These are phyloP conservation scores for Eucriotettix oculatus DNA, from an alignment of 2,888 invertebrate genomes.

Conservation along the genomic window DNA sequence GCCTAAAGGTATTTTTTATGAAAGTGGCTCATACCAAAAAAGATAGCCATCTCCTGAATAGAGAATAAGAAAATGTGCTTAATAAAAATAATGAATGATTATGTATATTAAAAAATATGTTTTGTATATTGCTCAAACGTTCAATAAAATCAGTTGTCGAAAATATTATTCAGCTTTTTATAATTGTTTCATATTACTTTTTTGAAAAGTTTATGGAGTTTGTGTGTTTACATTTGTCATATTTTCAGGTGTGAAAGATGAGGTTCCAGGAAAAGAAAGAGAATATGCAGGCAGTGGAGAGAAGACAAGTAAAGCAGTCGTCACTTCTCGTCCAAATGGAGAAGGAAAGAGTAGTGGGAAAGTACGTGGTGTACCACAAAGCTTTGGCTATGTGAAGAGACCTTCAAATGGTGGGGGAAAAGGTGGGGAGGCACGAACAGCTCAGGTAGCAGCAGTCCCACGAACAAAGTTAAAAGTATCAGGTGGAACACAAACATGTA, in stretches of 20 bases:
- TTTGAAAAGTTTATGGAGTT: no score
- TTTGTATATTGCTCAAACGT: no score
- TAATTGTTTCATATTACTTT: no score
- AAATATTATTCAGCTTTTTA: no score
- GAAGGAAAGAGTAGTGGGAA: conserved; percentile 32
- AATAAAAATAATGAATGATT: no score
- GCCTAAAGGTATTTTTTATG: no score
- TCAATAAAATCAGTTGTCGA: no score
- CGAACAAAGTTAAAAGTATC: conserved; percentile 69
- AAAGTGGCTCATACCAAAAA: no score
- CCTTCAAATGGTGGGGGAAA: conserved; percentile 24
- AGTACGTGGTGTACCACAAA: conserved; percentile 56
- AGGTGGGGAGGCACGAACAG: conserved; percentile 38
- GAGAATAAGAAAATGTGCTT: no score
- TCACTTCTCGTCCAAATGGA: conserved; percentile 8
- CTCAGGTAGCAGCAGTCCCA: conserved; percentile 72
- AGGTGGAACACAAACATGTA: conserved; percentile 78
- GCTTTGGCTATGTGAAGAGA: conserved; percentile 71
- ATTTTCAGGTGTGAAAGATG: conserved; percentile 15
- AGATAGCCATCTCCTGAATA: no score
- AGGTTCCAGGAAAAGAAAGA: conserved; percentile 15
- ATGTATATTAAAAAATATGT: no score
- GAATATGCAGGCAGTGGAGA: conserved; percentile 8
- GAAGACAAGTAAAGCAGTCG: conserved; percentile 4
- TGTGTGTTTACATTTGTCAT: no score